Base-by-base conservation (phyloP, 1,140 invertebrate species). In the Pogonomyrmex californicus region DNA sequence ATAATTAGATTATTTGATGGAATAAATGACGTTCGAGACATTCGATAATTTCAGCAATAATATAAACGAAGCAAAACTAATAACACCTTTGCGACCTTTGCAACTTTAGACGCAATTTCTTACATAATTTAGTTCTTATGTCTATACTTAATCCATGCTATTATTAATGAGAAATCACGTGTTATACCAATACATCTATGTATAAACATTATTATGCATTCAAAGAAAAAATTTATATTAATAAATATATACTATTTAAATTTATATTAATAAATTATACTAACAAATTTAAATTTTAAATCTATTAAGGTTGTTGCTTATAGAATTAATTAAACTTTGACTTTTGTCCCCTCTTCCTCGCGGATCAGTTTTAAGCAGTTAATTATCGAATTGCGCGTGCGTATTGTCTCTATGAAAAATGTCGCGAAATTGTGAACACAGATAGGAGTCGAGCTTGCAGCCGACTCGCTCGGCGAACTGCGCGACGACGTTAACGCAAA, bases 401-500 rank as follows among this genome's bases (percentile, higher is more conserved):
- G 30, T 12, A 58, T 17, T 56, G 6, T 65, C 7, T 58, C 14
- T 75, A 49, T 49, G 44, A 73, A 71, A 60, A 83, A 81, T 81
- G 47, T 79, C 47, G 62, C 36, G 63, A 47, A 54, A 83, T 73
- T 54, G 17, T 38, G 30, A 60, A 17, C 41, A 36, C 12, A 9
- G 60, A 56, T 36, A 62, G n/a, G 41, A 71, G 83, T 56, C 49
- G 23, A 23, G 49, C 82, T n/a, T 36, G 14, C 81, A 70, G 79
- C 41, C n/a, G 14, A 62, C 47, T 85, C 87, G 66, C 36, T 51
- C 62, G 68, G 63, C 63, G 56, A 36, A 56, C 51, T 54, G 41
- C 54, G 56, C 68, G 79, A 83, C 79, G 79, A 86, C 77, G 79
- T 63, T 86, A 86, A 82, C 85, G 77, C 56, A 79, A 85, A 82